phyloP scores from a whole-genome alignment of 2,888 invertebrate species.

The Peribatodes rhomboidaria region DNA sequence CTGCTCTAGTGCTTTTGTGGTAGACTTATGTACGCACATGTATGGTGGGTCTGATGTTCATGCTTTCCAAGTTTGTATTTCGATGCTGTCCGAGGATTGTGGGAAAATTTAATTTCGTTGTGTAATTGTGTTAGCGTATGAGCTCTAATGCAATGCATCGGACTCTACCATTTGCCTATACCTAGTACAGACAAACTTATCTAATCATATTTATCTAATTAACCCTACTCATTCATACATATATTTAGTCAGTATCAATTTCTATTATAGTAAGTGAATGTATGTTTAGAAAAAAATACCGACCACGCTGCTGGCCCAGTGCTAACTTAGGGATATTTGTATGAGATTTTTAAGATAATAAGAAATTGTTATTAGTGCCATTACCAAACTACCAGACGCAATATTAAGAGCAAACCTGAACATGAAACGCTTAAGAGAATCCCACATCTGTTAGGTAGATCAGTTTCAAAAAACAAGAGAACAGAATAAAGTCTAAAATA shows the following conservation, averaged over 20 bases:
- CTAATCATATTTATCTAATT: neutral
- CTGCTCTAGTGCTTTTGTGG: slow-evolving; percentile 71
- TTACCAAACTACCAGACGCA: too few species aligned
- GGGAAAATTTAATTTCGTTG: slow-evolving; percentile 21
- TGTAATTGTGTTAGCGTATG: slow-evolving; percentile 22
- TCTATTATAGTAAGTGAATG: too few species aligned
- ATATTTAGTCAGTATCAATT: too few species aligned
- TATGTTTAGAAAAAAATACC: too few species aligned
- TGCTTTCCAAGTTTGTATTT: slow-evolving; percentile 37
- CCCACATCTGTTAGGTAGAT: slow-evolving; percentile 5
- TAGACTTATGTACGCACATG: slow-evolving; percentile 63
- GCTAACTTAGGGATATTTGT: too few species aligned
- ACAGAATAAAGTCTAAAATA: slow-evolving; percentile 55
- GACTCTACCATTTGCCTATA: slow-evolving; percentile 2
- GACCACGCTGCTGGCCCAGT: too few species aligned
- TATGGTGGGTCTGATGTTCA: slow-evolving; percentile 37
- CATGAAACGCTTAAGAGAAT: neutral
- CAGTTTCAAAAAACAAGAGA: slow-evolving; percentile 50
- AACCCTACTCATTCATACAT: neutral
- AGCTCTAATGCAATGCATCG: slow-evolving; percentile 43
- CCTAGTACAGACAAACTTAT: neutral
- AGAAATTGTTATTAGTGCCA: too few species aligned
- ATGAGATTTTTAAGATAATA: too few species aligned
- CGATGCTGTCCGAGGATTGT: slow-evolving; percentile 15
- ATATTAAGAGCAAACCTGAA: neutral